Evolutionary conservation across 2,888 invertebrate genomes (phyloP).

Genomic region (Candidula unifasciata): DNA sequence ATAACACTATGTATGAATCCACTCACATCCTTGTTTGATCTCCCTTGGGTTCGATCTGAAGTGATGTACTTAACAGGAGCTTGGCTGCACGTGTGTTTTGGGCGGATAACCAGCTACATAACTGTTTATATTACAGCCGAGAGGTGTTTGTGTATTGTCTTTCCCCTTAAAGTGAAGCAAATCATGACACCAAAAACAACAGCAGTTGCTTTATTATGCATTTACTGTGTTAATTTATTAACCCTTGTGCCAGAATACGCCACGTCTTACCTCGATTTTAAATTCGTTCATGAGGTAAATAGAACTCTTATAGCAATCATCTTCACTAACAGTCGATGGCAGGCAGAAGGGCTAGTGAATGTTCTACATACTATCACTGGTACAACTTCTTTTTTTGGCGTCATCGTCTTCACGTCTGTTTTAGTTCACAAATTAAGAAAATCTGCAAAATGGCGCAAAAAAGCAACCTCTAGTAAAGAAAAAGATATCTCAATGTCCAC

Average conservation of each 20-base stretch:
- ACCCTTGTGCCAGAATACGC: constrained; percentile 16
- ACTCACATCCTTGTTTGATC: not conserved
- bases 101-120: constrained; percentile 16
- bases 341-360: not conserved
- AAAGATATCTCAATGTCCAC: not conserved
- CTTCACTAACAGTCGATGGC: not conserved
- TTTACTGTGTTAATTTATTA: not conserved
- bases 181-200: constrained; percentile 9
- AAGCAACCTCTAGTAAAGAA: not conserved
- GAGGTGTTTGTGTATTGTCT: constrained; percentile 3
- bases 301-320: not conserved
- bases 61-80: constrained; percentile 28
- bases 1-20: constrained; percentile 19
- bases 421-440: not conserved
- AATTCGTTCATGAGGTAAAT: not conserved
- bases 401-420: constrained; percentile 1
- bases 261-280: constrained; percentile 9
- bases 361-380: constrained; percentile 7
- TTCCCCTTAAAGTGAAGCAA: constrained; percentile 21
- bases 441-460: constrained; percentile 8
- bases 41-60: constrained; percentile 12
- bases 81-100: constrained; percentile 19
- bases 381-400: not conserved
- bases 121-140: constrained; percentile 25
- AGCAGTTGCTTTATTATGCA: not conserved